Percentiles rank a stretch among this genome's conserved stretches.
Evolutionary conservation across 2,797 vertebrate species (phyloP).

Genomic region (Pipistrellus pipistrellus): DNA sequence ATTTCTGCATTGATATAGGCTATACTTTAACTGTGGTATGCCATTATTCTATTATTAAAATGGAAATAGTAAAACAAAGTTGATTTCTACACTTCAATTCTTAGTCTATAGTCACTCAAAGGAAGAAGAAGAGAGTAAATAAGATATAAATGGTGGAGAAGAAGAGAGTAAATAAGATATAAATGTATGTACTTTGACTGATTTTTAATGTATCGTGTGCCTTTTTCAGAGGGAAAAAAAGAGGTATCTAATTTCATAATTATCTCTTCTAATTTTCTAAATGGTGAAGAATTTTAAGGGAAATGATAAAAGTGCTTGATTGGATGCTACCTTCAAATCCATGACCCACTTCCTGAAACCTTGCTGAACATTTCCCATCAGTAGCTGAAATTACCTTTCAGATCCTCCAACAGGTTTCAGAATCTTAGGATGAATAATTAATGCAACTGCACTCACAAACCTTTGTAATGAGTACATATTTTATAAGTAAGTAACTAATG

Average conservation of each 20-base stretch:
- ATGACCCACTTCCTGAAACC: slow-evolving; percentile 77
- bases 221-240: neutral
- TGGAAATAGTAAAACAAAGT: slow-evolving; percentile 39
- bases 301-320: slow-evolving; percentile 37
- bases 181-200: neutral
- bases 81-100: neutral
- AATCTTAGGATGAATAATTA: slow-evolving; percentile 83
- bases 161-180: neutral
- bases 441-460: slow-evolving; percentile 82
- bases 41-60: neutral
- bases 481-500: slow-evolving; percentile 83
- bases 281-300: slow-evolving; percentile 63
- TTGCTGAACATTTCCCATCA: slow-evolving; percentile 81
- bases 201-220: slow-evolving; percentile 52
- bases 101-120: neutral
- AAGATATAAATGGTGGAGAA: neutral
- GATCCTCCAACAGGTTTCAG: slow-evolving; percentile 72
- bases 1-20: neutral
- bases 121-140: neutral
- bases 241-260: neutral
- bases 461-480: slow-evolving; percentile 81
- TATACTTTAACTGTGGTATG: neutral
- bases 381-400: slow-evolving; percentile 79
- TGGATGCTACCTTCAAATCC: slow-evolving; percentile 58
- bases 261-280: slow-evolving; percentile 63